Percentiles rank a stretch among this genome's conserved stretches.
These are phyloP conservation scores for Digitonthophagus gazella DNA, from an alignment of 2,888 invertebrate species.

Conservation along the genomic window DNA sequence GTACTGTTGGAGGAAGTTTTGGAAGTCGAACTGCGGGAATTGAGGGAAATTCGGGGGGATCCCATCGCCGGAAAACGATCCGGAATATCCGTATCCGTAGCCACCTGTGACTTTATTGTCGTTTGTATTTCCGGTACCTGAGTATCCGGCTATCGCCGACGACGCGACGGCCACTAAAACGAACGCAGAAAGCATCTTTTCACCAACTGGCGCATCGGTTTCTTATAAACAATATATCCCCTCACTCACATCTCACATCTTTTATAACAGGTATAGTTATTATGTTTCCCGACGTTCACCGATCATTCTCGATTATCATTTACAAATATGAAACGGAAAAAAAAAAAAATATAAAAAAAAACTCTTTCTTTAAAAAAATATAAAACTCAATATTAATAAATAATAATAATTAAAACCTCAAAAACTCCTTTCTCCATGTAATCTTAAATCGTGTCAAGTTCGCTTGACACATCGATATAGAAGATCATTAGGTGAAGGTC, in stretches of 20 bases:
- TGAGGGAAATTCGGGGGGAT: conserved; percentile 24
- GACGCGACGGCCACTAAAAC: conserved; percentile 26
- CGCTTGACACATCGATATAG: not conserved
- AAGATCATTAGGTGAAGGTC: not conserved
- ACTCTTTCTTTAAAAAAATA: too few species aligned
- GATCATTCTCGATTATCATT: conserved; percentile 31
- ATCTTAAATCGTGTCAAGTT: not conserved
- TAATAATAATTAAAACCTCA: too few species aligned
- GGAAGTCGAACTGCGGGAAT: conserved; percentile 33
- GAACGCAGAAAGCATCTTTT: conserved; percentile 28
- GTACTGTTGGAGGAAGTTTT: conserved; percentile 34
- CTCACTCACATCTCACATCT: conserved; percentile 18
- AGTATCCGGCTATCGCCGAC: conserved; percentile 30
- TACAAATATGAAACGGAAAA: too few species aligned
- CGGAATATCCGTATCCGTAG: conserved; percentile 28
- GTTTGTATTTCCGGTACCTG: conserved; percentile 29
- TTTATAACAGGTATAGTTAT: conserved; percentile 30
- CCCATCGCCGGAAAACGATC: conserved; percentile 20
- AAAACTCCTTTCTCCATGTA: too few species aligned
- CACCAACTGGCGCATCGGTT: conserved; percentile 13
- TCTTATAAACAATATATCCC: conserved; percentile 24
- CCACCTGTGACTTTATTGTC: conserved; percentile 28
- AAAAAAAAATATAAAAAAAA: too few species aligned
- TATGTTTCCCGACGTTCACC: conserved; percentile 36
- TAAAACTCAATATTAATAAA: too few species aligned